Base-by-base conservation (phyloP, 2,888 invertebrate species). In the Eupithecia subumbrata region DNA sequence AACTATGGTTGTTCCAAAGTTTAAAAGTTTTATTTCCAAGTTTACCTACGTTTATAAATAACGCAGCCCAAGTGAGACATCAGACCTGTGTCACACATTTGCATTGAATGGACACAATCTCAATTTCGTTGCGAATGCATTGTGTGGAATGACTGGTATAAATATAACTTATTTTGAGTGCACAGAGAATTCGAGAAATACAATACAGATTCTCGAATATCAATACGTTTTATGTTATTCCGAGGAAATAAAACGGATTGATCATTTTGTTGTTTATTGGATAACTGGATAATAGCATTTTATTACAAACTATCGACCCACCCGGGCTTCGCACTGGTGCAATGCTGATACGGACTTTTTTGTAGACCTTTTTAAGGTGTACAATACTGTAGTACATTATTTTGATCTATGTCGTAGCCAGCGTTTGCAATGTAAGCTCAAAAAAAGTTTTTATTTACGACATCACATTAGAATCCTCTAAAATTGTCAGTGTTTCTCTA, bases 91-190 rank as follows among this genome's bases (percentile, higher is more conserved):
- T 84, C 84, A 83, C 83, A 78, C 70, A 90, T 90, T 90, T 87
- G 86, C 90, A 90, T 90, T 90, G 88, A 90, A 90, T 90, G 87
- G 85, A 22, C 79, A 83, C 86, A 79, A 84, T 84, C 86, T 83
- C 83, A 82, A 84, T 85, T 84, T 83, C 80, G 80, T 82, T 84
- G 85, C 84, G 66, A 76, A 71, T 80, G 80, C 76, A 78, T 78
- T 77, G 78, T 70, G 73, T 74, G 78, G 80, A 81, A 79, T 69
- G 82, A 81, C 83, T 80, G 69, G 71, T 80, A 74, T 77, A 79
- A 75, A 79, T 75, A 30, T 45, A 18, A 78, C 68, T 76, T 78
- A 78, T 78, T 79, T 79, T 71, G 78, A 75, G 40, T 68, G 68
- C 68, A 12, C 43, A 5, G 68, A 68, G 67, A 68, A 56, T 45